Evolutionary conservation across 2,888 invertebrate genomes (phyloP).

Genomic region (Geophilus truncorum): DNA sequence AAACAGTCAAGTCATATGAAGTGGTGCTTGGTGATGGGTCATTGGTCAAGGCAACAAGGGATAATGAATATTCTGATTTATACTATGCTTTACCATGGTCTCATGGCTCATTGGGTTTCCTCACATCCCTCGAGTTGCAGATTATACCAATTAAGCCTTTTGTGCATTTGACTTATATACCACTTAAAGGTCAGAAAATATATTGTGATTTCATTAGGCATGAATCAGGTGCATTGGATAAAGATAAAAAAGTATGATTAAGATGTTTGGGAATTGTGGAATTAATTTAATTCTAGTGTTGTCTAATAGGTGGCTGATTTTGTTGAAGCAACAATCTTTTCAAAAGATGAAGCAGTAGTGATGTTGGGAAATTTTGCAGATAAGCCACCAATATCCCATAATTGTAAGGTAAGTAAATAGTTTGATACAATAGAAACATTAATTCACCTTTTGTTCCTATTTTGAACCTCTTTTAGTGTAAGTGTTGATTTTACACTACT

Average conservation of each 20-base stretch:
- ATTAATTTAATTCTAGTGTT: background rate
- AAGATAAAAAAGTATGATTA: conserved; percentile 40
- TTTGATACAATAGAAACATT: too few species aligned
- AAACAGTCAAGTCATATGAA: conserved; percentile 61
- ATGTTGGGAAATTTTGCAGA: conserved; percentile 64
- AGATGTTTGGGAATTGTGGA: background rate
- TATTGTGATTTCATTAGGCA: conserved; percentile 61
- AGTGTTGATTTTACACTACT: too few species aligned
- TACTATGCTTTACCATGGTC: conserved; percentile 62
- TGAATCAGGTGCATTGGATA: conserved; percentile 57
- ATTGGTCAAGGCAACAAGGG: conserved; percentile 55
- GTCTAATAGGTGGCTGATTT: conserved; percentile 54
- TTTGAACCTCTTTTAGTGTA: too few species aligned
- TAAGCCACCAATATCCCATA: conserved; percentile 48
- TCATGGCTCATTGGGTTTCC: conserved; percentile 62
- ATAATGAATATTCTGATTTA: conserved; percentile 57
- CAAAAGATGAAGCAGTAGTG: conserved; percentile 59
- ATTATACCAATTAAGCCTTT: conserved; percentile 61
- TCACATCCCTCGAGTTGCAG: conserved; percentile 60
- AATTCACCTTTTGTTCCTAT: too few species aligned
- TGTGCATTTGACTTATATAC: conserved; percentile 60
- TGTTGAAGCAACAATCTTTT: conserved; percentile 63
- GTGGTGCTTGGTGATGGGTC: conserved; percentile 61
- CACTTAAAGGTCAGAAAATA: conserved; percentile 58
- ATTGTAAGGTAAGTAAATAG: background rate